Evolutionary conservation across 2,797 vertebrate genomes (phyloP), one percentile per base, ranked within the genome.

Genomic region (Chanos chanos): DNA sequence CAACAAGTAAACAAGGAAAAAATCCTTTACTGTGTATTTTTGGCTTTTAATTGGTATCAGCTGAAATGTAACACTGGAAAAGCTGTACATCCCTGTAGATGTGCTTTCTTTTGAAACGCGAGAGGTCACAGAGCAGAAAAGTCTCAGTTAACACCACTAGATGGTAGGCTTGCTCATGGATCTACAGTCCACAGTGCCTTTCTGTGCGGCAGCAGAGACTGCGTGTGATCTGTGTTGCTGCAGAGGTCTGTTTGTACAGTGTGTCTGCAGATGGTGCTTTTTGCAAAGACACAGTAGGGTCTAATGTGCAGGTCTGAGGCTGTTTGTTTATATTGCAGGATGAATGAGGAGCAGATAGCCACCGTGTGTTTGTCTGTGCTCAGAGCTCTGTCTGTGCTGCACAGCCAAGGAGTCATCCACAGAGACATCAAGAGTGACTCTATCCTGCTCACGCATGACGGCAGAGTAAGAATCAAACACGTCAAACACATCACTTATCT

Each of bases 371-470:
- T 92, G 72, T 92, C 94, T 0, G 96, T 98, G 34, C 87, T 98
- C 40, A 93, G 93, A 79, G 96, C 94, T 0, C 49, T 98, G 61
- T 88, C 95, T 0, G 91, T 96, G 55, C 91, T 98, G 3, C 96
- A 98, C 2, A 87, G 89, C 0, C 94, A 98, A 80, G 95, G 96
- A 0, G 96, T 98, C 64, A 97, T 98, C 83, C 96, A 98, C 81
- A 83, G 96, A 6, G 96, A 98, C 86, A 98, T 98, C 74, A 98
- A 98, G 86, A 97, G 96, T 0, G 96, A 98, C 86, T 98, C 96
- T 65, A 98, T 98, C 76, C 88, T 98, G n/a, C 93, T 98, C 61
- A 96, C 95, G 0, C 94, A 94, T 0, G 95, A 98, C 0, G 96
- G 96, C 45, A 84, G 94, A 81, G 95, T 97, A 75, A 21, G 90